These are phyloP conservation scores for Silurus lanzhouensis DNA, from an alignment of 2,797 vertebrate genomes.

Conservation along the genomic window DNA sequence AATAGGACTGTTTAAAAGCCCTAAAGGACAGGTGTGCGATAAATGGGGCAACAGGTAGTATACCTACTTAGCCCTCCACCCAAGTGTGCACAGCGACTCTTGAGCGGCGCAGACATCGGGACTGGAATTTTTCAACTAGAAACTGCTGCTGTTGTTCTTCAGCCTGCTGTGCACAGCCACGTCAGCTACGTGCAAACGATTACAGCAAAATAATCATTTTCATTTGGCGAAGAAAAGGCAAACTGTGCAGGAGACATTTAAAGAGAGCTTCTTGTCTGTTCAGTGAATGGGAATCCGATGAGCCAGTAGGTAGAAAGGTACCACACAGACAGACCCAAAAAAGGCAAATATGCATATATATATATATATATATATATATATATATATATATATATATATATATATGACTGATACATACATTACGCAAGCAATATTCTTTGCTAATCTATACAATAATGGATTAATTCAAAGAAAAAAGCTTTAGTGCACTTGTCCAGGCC, in stretches of 20 bases:
- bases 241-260: constrained; percentile 34
- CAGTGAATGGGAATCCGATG: constrained; percentile 39
- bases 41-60: constrained; percentile 27
- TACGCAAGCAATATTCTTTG: too few relatives aligned
- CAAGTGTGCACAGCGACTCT: constrained; percentile 38
- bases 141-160: constrained; percentile 37
- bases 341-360: constrained; percentile 21
- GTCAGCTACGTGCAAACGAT: constrained; percentile 52
- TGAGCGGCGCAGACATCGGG: constrained; percentile 29
- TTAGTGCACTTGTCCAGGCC: background rate
- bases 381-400: too few relatives aligned
- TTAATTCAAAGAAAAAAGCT: background rate
- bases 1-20: constrained; percentile 27
- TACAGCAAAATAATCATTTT: constrained; percentile 54
- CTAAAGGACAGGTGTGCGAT: constrained; percentile 24
- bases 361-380: too few relatives aligned
- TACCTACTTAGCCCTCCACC: constrained; percentile 44
- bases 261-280: constrained; percentile 43
- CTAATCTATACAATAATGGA: background rate
- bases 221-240: constrained; percentile 19
- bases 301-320: constrained; percentile 20
- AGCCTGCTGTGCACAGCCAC: constrained; percentile 40
- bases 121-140: constrained; percentile 46
- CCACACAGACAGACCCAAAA: constrained; percentile 8
- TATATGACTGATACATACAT: background rate